Evolutionary conservation across 2,113 vertebrate genomes (phyloP), one percentile per base, ranked within the genome.

Genomic region (Thoracochromis brauschi): DNA sequence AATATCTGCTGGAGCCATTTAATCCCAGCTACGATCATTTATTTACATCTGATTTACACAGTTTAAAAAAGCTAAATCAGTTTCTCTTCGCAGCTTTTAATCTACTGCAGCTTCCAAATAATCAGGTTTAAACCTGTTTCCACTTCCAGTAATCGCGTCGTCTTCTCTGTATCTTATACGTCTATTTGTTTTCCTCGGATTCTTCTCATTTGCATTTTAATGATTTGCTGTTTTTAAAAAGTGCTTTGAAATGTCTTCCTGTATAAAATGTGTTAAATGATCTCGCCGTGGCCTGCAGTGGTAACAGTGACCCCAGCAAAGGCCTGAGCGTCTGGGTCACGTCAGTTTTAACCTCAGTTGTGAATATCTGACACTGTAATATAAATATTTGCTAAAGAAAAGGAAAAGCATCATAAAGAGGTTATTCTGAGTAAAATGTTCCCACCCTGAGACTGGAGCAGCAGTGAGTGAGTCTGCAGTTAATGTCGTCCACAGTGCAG

Each of bases 141-240:
- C 2, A 10, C 13, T 45, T 40, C 10, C 14, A 49, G 9, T 78
- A 19, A 49, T 29, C 2, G 7, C 0, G 2, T 0, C 13, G 5
- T 45, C 12, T 45, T 14, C 38, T 78, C 16, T 75, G 14, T 3
- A 75, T 29, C 42, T 3, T 8, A 12, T 12, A 19, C 42, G 17
- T 14, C 38, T 16, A 14, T 31, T 75, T 19, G 9, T 31, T 49
- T 49, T 19, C 42, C 9, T 9, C 3, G 0, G 1, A 78, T 78
- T 49, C 24, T 4, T 31, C 42, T 19, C 4, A 49, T 31, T 78
- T 78, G 3, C 42, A 78, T 78, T 49, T 78, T 13, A 49, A 31
- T 78, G 26, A 31, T 31, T 51, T 78, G 10, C 16, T 31, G 33
- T 73, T 73, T 73, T 5, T 1, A 0, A 17, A 11, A 47, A 49